Evolutionary conservation across 2,797 vertebrate genomes (phyloP).

Genomic region (Sebastes trivittatus): DNA sequence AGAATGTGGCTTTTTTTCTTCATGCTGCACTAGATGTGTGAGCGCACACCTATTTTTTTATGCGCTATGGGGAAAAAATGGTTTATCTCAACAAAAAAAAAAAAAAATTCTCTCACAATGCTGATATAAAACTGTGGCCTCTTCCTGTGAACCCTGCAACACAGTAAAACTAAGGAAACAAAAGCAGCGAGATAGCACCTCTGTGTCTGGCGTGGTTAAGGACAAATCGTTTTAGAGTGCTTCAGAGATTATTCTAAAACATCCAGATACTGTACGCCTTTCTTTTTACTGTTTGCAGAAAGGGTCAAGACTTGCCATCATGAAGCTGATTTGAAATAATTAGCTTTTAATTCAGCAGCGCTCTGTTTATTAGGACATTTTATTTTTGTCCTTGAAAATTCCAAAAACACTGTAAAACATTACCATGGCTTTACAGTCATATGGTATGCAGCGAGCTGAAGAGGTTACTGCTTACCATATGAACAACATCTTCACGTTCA

Average conservation of each 20-base stretch:
- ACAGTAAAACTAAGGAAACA: conserved; percentile 69
- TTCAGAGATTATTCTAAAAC: conserved; percentile 43
- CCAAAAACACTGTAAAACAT: conserved; percentile 22
- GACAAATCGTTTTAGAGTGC: conserved; percentile 62
- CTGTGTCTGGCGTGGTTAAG: conserved; percentile 60
- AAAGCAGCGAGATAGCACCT: conserved; percentile 57
- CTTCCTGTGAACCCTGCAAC: conserved; percentile 61
- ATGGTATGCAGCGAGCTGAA: background rate
- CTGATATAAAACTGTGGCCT: conserved; percentile 70
- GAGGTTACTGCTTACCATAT: background rate
- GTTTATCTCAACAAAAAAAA: conserved; percentile 49
- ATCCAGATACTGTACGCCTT: conserved; percentile 22
- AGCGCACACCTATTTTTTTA: conserved; percentile 14
- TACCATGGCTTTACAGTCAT: background rate
- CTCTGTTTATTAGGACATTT: conserved; percentile 16
- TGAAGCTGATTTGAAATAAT: conserved; percentile 54
- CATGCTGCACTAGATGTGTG: conserved; percentile 43
- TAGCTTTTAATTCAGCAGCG: conserved; percentile 32
- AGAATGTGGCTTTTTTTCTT: conserved; percentile 64
- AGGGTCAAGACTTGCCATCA: conserved; percentile 31
- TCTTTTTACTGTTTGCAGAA: conserved; percentile 41
- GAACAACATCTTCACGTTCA: background rate
- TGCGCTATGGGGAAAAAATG: conserved; percentile 38
- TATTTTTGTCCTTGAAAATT: conserved; percentile 64
- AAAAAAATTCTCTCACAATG: conserved; percentile 45